Evolutionary conservation across 2,888 invertebrate species (phyloP), one percentile per base, ranked within the genome.

Genomic region (Nomada fucata): DNA sequence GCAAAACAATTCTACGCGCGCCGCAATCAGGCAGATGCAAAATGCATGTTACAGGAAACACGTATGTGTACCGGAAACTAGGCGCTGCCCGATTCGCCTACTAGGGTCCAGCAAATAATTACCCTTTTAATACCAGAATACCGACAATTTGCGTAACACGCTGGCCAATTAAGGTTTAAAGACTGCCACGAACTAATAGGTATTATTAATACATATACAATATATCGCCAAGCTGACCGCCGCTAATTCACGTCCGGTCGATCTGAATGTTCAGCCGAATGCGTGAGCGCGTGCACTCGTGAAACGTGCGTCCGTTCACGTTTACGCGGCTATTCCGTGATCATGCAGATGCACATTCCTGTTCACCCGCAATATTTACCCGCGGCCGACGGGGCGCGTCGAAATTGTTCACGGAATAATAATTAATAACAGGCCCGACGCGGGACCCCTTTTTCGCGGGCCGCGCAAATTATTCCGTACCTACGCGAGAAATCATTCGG

Each of bases 361-460:
- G 44, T 59, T 23, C 60, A 18, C 2, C 73, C 60, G 79, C 72
- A 75, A 83, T 87, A 77, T 86, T 86, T 76, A 82, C 87, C 82
- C 74, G 76, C 57, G 65, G 47, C 15, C 13, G 47, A 10, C 65
- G 72, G 71, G 64, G 60, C 74, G 69, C 53, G 70, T 75, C 64
- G 59, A 29, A 65, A 78, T 73, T 60, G 81, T 83, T 86, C 81
- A 29, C 76, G 50, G 77, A 82, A 79, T 70, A 76, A 88, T 88
- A 88, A 88, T 86, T 88, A 83, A 86, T 82, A 86, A 82, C 64
- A 50, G 60, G 68, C 59, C 47, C 68, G 23, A 59, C 52, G 53
- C 57, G 26, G 67, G 11, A 29, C 50, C 50, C 44, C 44, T 47
- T 65, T 65, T 78, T 65, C 60, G 55, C 5, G 59, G 36, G 29